A percentile compares a stretch with the other conserved stretches of the same genome.
Evolutionary conservation across 35 echinoderm and acorn worm genomes (phyloP).

Genomic region (Chiridota heheva): DNA sequence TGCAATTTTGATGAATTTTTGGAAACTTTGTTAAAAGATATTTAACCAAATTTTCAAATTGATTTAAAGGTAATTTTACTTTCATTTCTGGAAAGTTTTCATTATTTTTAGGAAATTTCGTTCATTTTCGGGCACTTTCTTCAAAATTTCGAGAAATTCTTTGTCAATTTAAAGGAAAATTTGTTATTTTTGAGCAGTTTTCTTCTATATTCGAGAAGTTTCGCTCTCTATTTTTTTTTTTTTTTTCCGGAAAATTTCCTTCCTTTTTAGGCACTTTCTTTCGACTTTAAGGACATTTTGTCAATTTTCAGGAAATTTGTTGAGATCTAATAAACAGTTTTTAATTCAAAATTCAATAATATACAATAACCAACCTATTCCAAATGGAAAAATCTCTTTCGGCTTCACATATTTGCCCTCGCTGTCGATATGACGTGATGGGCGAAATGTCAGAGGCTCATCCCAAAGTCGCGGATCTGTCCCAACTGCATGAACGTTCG

Average conservation of each 20-base stretch:
- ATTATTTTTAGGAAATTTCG: no score
- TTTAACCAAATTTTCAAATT: no score
- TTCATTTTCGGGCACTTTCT: no score
- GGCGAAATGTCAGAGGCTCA: slow-evolving; percentile 46
- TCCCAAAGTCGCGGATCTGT: slow-evolving; percentile 43
- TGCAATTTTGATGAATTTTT: no score
- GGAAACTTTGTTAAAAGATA: no score
- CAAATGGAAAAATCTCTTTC: slow-evolving; percentile 54
- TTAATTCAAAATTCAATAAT: neutral
- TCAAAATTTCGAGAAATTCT: no score
- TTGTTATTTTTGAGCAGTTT: neutral
- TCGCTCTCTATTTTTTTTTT: neutral
- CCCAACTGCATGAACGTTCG: slow-evolving; percentile 32
- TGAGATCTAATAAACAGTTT: neutral
- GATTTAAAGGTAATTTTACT: no score
- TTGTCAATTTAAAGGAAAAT: no score
- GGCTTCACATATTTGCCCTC: slow-evolving; percentile 11
- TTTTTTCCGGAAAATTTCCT: neutral
- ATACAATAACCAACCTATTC: slow-evolving; percentile 30
- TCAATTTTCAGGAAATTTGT: neutral
- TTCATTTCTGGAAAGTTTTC: no score
- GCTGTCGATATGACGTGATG: slow-evolving; percentile 63
- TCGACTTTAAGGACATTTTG: neutral
- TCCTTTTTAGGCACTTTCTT: neutral
- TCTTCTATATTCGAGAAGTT: neutral